Percentiles rank a stretch among this genome's conserved stretches.
Conservation (phyloP, 2,797 vertebrate genomes). For the Characodon lateralis region DNA sequence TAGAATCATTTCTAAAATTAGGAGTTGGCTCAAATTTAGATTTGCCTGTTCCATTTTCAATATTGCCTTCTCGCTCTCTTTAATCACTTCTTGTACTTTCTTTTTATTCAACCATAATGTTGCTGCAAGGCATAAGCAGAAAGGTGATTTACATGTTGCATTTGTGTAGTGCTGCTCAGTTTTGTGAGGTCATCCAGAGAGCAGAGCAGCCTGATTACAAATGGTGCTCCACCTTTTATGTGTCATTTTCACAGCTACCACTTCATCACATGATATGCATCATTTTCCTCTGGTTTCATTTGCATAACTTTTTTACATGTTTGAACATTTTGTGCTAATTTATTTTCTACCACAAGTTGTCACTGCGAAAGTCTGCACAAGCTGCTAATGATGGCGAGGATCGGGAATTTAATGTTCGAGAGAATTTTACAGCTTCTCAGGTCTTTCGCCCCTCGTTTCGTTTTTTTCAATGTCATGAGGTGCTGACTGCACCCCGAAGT, state of each 20-base stretch:
- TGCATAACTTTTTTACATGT: slow-evolving; percentile 8
- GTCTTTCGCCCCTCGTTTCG: slow-evolving; percentile 5
- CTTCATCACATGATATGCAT: slow-evolving; percentile 10
- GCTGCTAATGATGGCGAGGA: slow-evolving; percentile 16
- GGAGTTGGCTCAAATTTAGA: slow-evolving; percentile 54
- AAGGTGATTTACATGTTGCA: slow-evolving; percentile 56
- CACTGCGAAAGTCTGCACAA: slow-evolving; percentile 1
- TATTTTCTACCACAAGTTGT: slow-evolving; percentile 45
- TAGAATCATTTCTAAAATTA: slow-evolving; percentile 63
- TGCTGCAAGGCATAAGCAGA: slow-evolving; percentile 44
- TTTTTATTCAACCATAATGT: slow-evolving; percentile 57
- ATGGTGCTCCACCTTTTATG: slow-evolving; percentile 21
- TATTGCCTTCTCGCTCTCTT: slow-evolving; percentile 9
- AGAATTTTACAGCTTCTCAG: slow-evolving; percentile 12
- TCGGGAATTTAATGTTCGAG: slow-evolving; percentile 6
- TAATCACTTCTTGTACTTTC: slow-evolving; percentile 34
- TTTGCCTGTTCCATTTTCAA: slow-evolving; percentile 37
- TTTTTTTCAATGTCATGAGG: slow-evolving; percentile 13
- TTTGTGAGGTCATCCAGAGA: slow-evolving; percentile 57
- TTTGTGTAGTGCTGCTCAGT: slow-evolving; percentile 54
- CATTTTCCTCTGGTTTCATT: slow-evolving; percentile 18
- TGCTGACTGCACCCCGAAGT: slow-evolving; percentile 1
- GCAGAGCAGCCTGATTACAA: slow-evolving; percentile 37
- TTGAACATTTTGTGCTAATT: slow-evolving; percentile 50
- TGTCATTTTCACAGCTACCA: slow-evolving; percentile 30